Conservation (phyloP, 2,888 invertebrate species). For the Hypselothyrea guttata region DNA sequence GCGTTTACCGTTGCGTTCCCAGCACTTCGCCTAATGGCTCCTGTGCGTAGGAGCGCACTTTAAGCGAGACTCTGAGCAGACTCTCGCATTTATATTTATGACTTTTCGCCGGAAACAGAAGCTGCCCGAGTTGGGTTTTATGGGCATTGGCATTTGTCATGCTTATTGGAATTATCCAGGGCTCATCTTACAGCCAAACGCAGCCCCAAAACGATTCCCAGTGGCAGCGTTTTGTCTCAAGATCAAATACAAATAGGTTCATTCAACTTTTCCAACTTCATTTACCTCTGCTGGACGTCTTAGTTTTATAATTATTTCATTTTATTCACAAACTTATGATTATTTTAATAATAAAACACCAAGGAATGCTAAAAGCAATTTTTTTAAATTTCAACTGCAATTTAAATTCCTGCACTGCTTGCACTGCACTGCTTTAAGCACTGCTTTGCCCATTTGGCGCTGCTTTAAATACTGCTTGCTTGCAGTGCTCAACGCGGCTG, state of each 20-base stretch:
- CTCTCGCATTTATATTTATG: slow-evolving; percentile 49
- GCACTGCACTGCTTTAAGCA: no score
- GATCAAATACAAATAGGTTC: not conserved
- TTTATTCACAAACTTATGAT: no score
- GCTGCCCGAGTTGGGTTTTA: slow-evolving; percentile 43
- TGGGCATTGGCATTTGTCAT: slow-evolving; percentile 47
- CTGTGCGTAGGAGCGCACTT: slow-evolving; percentile 29
- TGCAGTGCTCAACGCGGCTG: no score
- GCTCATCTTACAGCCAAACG: slow-evolving; percentile 33
- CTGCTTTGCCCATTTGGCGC: no score
- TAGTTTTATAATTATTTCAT: no score
- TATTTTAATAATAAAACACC: no score
- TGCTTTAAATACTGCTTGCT: no score
- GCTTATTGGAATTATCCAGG: slow-evolving; percentile 62
- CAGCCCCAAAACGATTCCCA: slow-evolving; percentile 9
- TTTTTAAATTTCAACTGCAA: no score
- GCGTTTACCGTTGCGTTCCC: slow-evolving; percentile 51
- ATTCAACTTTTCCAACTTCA: slow-evolving; percentile 11
- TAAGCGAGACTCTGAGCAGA: slow-evolving; percentile 30
- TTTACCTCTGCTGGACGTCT: no score
- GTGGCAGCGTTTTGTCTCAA: slow-evolving; percentile 2
- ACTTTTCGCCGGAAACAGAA: slow-evolving; percentile 62
- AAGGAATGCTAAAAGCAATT: no score
- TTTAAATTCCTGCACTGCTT: no score
- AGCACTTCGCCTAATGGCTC: slow-evolving; percentile 67